Evolutionary conservation across 2,888 invertebrate species (phyloP), one percentile per base, ranked within the genome.

Genomic region (Nymphalis urticae): DNA sequence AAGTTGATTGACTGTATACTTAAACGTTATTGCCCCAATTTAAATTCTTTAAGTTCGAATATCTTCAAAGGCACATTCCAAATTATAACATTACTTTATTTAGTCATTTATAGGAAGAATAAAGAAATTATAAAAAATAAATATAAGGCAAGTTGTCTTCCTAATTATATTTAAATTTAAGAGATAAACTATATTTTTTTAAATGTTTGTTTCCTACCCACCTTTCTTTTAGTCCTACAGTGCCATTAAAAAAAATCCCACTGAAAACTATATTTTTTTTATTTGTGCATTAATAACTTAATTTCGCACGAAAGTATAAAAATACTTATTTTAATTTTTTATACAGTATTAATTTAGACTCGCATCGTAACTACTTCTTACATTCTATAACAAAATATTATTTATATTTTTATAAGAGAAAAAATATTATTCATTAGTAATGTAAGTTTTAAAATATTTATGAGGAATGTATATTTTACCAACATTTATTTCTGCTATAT

Each of bases 191-290:
- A 73, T 75, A 76, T 76, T 76, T 77, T 76, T 77, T 77, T 73
- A 72, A 73, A 73, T 72, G 64, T 75, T 76, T 75, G 71, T 79
- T 79, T 71, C 77, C 81, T 82, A 76, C 89, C 89, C 88, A 88
- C 88, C 89, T 74, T 77, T 76, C 77, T 71, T 21, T 80, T 79
- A 72, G 70, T 73, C 73, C 66, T 62, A 67, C 59, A 68, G 73
- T 74, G 73, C 73, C 73, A 74, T 74, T 72, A 64, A 32, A 66
- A 64, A 54, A 68, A 58, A 24, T 56, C 68, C 68, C 66, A 66
- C 68, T 66, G 66, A 69, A 66, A 42, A 13, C 4, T 42, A 13
- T 42, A 21, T n/a, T 54, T 21, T 69, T 53, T 58, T 68, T 64
- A 56, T 24, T 65, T 61, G 70, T 70, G 69, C 67, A 72, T 66